Evolutionary conservation across 2,113 vertebrate genomes (phyloP).

Genomic region (Cromileptes altivelis): DNA sequence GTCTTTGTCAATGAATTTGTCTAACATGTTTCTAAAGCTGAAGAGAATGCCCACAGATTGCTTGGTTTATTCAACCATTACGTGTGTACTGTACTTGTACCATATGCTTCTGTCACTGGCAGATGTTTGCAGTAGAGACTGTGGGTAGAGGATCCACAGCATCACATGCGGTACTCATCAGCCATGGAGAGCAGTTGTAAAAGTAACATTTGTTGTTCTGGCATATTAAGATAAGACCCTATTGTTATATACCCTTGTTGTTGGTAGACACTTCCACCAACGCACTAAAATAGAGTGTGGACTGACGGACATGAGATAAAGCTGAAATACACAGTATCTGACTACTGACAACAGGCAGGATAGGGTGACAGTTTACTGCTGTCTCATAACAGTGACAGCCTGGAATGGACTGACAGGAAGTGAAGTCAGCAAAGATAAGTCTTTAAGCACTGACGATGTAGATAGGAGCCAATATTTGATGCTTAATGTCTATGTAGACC

Average conservation of each 20-base stretch:
- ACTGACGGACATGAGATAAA: conserved; percentile 41
- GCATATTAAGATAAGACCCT: conserved; percentile 39
- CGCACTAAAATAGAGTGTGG: not conserved
- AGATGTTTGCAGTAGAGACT: not conserved
- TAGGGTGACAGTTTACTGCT: conserved; percentile 10
- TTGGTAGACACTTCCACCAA: not conserved
- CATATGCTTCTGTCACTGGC: not conserved
- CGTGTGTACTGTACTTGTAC: not conserved
- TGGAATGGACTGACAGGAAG: conserved; percentile 23
- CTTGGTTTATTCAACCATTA: no score
- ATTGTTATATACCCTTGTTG: not conserved
- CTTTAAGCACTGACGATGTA: not conserved
- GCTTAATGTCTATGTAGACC: not conserved
- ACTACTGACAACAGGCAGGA: not conserved
- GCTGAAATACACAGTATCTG: conserved; percentile 11
- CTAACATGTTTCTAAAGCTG: no score
- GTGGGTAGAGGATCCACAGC: not conserved
- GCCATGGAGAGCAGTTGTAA: not conserved
- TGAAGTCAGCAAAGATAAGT: not conserved
- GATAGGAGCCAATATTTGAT: not conserved
- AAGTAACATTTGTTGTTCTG: conserved; percentile 26
- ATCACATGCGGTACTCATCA: not conserved
- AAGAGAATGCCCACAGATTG: no score
- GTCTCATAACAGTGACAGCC: conserved; percentile 5
- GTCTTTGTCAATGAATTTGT: no score